phyloP scores from a whole-genome alignment of 2,113 vertebrate genomes.

The Myotis lucifugus region DNA sequence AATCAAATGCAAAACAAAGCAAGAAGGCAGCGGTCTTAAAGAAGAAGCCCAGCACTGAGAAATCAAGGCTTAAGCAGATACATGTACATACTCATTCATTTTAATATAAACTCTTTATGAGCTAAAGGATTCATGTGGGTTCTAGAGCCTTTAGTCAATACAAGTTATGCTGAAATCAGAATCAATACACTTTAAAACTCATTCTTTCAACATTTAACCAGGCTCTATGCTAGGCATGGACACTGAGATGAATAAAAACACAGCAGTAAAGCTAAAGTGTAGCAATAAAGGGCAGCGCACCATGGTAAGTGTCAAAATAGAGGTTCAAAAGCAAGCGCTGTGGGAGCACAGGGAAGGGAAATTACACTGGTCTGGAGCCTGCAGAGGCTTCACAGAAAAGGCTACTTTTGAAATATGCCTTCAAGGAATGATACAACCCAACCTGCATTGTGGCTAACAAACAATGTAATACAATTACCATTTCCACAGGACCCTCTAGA shows the following conservation, averaged over 20 bases:
- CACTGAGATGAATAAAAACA: neutral
- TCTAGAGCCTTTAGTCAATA: neutral
- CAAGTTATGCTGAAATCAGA: slow-evolving; percentile 6
- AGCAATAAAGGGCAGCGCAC: neutral
- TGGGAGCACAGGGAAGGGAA: neutral
- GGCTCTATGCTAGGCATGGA: neutral
- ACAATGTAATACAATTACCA: neutral
- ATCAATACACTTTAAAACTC: neutral
- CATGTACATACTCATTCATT: neutral
- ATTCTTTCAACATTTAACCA: slow-evolving; percentile 38
- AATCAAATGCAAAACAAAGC: slow-evolving; percentile 20
- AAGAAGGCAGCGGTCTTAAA: slow-evolving; percentile 5
- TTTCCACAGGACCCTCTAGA: neutral
- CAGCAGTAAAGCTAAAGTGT: neutral
- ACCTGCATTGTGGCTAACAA: neutral
- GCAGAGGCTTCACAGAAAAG: neutral
- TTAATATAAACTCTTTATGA: slow-evolving; percentile 26
- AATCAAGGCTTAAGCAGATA: neutral
- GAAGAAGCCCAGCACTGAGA: neutral
- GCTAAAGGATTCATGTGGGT: neutral
- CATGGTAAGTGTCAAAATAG: neutral
- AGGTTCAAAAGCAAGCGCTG: neutral
- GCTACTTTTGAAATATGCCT: neutral
- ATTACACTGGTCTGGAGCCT: neutral
- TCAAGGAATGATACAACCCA: neutral